phyloP scores from a whole-genome alignment of 2,888 invertebrate species.

The Drosophila percnosoma region DNA sequence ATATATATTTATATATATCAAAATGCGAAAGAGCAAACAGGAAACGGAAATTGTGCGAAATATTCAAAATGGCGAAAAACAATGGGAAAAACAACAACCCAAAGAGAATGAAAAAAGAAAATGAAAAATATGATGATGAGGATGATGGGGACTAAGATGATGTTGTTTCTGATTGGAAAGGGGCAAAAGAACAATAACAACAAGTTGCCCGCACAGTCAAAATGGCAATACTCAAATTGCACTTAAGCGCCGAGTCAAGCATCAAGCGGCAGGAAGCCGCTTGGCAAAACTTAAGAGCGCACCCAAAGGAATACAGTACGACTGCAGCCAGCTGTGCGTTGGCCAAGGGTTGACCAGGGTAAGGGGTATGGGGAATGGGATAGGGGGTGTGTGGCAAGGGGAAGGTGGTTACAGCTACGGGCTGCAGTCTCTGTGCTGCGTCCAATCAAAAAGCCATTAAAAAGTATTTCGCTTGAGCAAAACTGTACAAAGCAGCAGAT shows the following conservation, averaged over 20 bases:
- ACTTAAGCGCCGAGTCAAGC: constrained; percentile 76
- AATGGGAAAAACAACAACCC: constrained; percentile 57
- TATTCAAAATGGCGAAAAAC: constrained; percentile 58
- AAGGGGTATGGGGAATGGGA: background rate
- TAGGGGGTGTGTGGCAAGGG: too few species aligned
- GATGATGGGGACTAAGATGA: constrained; percentile 5
- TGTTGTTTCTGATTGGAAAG: constrained; percentile 16
- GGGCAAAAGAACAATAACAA: constrained; percentile 7
- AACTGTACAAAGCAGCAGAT: constrained; percentile 77
- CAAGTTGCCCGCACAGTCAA: constrained; percentile 34
- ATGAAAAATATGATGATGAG: constrained; percentile 2
- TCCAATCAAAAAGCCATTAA: constrained; percentile 84
- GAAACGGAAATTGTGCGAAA: constrained; percentile 79
- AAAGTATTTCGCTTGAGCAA: constrained; percentile 83
- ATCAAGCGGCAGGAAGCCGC: constrained; percentile 71
- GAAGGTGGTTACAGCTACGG: background rate
- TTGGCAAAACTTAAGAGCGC: constrained; percentile 61
- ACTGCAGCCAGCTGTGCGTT: background rate
- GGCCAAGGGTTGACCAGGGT: background rate
- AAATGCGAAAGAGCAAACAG: constrained; percentile 53
- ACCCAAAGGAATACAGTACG: constrained; percentile 34
- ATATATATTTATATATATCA: background rate
- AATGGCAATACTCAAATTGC: constrained; percentile 76
- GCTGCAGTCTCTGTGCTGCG: constrained; percentile 58
- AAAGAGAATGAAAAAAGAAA: constrained; percentile 30